Conservation (phyloP, 2,113 vertebrate genomes). For the Sinocyclocheilus grahami region DNA sequence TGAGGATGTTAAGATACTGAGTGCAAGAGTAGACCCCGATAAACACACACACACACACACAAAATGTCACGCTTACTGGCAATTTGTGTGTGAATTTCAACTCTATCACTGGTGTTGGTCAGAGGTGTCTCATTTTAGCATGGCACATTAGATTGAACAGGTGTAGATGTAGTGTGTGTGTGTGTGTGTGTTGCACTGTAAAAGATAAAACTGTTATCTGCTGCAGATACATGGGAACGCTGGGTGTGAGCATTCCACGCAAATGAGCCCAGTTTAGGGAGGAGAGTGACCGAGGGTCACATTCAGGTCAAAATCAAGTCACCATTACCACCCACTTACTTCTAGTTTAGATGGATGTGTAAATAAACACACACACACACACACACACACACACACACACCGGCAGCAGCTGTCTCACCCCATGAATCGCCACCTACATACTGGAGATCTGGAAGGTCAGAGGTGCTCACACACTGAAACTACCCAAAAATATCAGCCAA, state of each 20-base stretch:
- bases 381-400: constrained; percentile 6
- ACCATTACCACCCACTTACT: constrained; percentile 28
- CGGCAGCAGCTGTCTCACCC: constrained; percentile 47
- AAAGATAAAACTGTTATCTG: constrained; percentile 53
- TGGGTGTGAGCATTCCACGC: constrained; percentile 43
- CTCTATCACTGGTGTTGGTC: constrained; percentile 6
- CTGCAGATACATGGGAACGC: constrained; percentile 41
- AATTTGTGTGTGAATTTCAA: constrained; percentile 20
- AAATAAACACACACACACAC: constrained; percentile 38
- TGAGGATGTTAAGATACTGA: background rate
- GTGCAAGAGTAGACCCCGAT: background rate
- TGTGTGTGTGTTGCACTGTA: background rate
- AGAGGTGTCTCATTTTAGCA: constrained; percentile 19
- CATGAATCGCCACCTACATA: constrained; percentile 44
- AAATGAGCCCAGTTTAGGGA: constrained; percentile 37
- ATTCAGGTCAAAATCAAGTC: constrained; percentile 38
- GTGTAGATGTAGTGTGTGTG: constrained; percentile 26
- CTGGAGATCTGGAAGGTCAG: constrained; percentile 31
- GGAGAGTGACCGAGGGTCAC: constrained; percentile 41
- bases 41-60: background rate
- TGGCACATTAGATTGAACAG: constrained; percentile 17
- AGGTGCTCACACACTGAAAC: constrained; percentile 22
- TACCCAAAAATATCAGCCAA: constrained; percentile 25
- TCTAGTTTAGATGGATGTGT: constrained; percentile 26
- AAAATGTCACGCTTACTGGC: background rate